phyloP scores from a whole-genome alignment of 2,797 vertebrate species.

The Tympanoctomys barrerae region DNA sequence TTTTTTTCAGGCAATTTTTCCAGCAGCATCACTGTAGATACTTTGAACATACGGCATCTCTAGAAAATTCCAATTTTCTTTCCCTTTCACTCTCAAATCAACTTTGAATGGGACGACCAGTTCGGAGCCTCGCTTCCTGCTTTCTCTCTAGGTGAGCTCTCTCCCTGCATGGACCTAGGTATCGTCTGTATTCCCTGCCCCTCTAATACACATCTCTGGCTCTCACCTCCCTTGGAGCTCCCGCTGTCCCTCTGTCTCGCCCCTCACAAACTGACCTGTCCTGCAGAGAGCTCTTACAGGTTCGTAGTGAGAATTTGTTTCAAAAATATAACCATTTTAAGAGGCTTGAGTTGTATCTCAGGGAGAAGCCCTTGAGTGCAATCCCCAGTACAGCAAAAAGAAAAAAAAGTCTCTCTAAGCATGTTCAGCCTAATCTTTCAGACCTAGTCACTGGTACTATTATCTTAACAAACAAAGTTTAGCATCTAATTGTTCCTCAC shows the following conservation, averaged over 20 bases:
- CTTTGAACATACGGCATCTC: background rate
- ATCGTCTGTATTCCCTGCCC: background rate
- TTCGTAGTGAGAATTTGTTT: background rate
- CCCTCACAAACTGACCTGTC: background rate
- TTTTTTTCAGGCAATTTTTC: background rate
- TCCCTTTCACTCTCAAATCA: background rate
- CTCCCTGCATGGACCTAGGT: background rate
- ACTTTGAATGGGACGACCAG: background rate
- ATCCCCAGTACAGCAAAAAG: background rate
- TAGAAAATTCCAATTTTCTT: background rate
- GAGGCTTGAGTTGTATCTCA: background rate
- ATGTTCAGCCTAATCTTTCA: no score
- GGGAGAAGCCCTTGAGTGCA: background rate
- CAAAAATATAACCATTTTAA: background rate
- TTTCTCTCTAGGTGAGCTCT: background rate
- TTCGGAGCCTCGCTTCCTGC: background rate
- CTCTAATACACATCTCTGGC: background rate
- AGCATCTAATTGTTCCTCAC: background rate
- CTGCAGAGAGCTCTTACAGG: background rate
- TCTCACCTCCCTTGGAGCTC: background rate
- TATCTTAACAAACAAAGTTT: background rate
- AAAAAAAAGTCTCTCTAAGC: background rate
- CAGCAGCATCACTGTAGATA: background rate
- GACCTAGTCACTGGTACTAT: background rate
- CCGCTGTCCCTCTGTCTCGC: no score